Base-by-base conservation (phyloP, 2,888 invertebrate genomes). In the Netelia melanura region DNA sequence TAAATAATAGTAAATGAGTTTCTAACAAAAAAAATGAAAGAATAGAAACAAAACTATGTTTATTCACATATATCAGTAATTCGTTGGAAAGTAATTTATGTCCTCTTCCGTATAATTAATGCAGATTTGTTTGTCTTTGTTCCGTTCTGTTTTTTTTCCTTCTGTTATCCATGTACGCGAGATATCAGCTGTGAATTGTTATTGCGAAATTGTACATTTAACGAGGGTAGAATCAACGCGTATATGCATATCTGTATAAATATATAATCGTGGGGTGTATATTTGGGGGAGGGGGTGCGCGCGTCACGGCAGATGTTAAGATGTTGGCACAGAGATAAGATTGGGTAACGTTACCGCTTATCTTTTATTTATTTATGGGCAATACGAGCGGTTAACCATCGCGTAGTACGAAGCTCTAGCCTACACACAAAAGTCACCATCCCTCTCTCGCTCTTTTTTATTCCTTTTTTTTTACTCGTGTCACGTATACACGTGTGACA, bases 321-420 rank as follows among this genome's bases (percentile, higher is more conserved):
- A 84, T 84, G 67, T 70, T 43, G 70, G 70, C 65, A 56, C 30
- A 11, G 17, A 58, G 85, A 85, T 85, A 82, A 85, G 81, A 85
- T 85, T 85, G 70, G 84, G 70, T 52, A 56, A 78, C 64, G 77
- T 56, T 71, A 68, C 21, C 62, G 68, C 65, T 85, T 85, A 81
- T 85, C 81, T 82, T 75, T 85, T 85, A 85, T 85, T 85, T 85
- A 82, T 85, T 79, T 85, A 82, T 71, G 78, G 48, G 68, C 81
- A 75, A 78, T 71, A 81, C 68, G 8, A 56, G 62, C 14, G 23
- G 30, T 38, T 38, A 38, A 38, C 38, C 38, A 38, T 8, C 38
- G 6, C 38, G 38, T 3, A 62, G 64, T 64, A 8, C 38, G 52
- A 71, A 68, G 65, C 54, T 81, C 67, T 58, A 6, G 11, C 25